These are phyloP conservation scores for Lycaon pictus DNA, from an alignment of 2,113 vertebrate genomes.

Conservation along the genomic window DNA sequence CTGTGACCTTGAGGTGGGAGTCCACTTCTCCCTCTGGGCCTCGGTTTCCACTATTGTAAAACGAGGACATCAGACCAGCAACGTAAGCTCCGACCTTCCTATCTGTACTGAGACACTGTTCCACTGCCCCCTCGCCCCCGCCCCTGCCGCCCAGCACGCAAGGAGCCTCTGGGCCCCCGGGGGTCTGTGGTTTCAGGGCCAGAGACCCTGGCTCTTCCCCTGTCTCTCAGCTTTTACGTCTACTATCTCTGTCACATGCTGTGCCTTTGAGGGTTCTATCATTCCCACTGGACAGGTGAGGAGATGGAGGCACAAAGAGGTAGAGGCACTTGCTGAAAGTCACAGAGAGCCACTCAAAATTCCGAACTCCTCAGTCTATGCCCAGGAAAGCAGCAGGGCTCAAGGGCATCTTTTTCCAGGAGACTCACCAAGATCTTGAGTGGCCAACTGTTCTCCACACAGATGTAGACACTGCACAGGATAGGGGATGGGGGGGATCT, in stretches of 20 bases:
- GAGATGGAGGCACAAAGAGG: neutral
- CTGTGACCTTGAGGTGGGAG: neutral
- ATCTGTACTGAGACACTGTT: neutral
- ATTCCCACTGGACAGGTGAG: neutral
- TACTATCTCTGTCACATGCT: neutral
- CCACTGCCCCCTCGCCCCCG: rapidly evolving
- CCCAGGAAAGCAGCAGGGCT: neutral
- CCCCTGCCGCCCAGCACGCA: neutral
- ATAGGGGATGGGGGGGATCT: neutral
- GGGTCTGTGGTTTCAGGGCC: neutral
- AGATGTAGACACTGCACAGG: neutral
- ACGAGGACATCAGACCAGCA: neutral
- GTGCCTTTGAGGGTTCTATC: neutral
- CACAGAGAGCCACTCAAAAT: neutral
- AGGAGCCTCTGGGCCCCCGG: neutral
- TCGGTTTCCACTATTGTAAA: neutral
- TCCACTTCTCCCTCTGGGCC: neutral
- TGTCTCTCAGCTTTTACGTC: no score
- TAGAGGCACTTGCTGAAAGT: slow-evolving; percentile 30
- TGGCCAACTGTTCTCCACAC: neutral
- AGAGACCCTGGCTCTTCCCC: neutral
- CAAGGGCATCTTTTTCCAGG: neutral
- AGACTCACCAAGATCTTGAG: neutral
- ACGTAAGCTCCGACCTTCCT: neutral
- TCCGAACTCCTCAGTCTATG: neutral